Evolutionary conservation across 2,113 vertebrate species (phyloP).

Genomic region (Trinectes maculatus): DNA sequence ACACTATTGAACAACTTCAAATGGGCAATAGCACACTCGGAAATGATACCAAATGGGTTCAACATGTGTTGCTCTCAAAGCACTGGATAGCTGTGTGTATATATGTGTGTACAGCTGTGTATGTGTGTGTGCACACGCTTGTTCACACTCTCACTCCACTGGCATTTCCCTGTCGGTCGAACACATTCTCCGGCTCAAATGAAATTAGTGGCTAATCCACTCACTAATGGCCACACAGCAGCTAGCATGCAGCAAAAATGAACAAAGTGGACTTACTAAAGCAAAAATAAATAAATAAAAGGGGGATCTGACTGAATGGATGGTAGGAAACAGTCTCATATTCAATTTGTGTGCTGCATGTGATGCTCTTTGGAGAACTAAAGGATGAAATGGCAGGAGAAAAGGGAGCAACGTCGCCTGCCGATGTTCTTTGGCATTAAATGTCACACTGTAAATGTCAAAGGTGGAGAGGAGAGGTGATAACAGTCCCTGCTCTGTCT

Average conservation of each 20-base stretch:
- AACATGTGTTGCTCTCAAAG: constrained; percentile 37
- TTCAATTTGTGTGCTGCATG: constrained; percentile 58
- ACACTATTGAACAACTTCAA: constrained; percentile 47
- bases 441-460: constrained; percentile 75
- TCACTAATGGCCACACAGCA: constrained; percentile 57
- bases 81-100: constrained; percentile 23
- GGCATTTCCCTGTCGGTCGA: constrained; percentile 30
- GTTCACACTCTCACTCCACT: constrained; percentile 9
- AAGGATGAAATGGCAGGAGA: constrained; percentile 46
- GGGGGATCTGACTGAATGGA: constrained; percentile 32
- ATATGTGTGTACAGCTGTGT: not conserved
- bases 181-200: constrained; percentile 53
- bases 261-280: constrained; percentile 39
- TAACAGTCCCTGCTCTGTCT: constrained; percentile 28
- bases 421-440: constrained; percentile 62
- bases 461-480: constrained; percentile 63
- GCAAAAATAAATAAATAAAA: constrained; percentile 5
- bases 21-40: constrained; percentile 39
- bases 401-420: constrained; percentile 32
- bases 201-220: constrained; percentile 69
- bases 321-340: constrained; percentile 54
- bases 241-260: constrained; percentile 31
- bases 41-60: constrained; percentile 55
- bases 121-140: not conserved
- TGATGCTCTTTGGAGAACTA: constrained; percentile 51